phyloP scores from a whole-genome alignment of 2,797 vertebrate genomes.

The Sarcophilus harrisii region DNA sequence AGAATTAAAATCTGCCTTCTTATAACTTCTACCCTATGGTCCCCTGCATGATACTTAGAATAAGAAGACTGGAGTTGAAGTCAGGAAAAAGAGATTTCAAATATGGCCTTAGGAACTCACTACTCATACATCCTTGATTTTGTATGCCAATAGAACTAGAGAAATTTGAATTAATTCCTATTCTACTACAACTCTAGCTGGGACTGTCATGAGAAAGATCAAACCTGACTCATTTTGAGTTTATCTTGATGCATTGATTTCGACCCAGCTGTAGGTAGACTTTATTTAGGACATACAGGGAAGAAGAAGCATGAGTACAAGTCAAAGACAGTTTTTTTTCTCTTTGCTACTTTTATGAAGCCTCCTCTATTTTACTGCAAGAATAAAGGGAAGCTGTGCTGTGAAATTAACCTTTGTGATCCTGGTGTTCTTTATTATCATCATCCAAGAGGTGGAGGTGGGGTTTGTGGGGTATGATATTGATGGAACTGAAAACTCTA shows the following conservation, averaged over 20 bases:
- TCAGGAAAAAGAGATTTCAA: background rate
- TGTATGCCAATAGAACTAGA: background rate
- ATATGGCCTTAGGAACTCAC: background rate
- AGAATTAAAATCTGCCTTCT: background rate
- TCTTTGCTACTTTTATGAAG: background rate
- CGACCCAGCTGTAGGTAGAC: background rate
- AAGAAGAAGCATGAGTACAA: background rate
- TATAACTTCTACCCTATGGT: background rate
- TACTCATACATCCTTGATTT: background rate
- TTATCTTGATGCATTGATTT: background rate
- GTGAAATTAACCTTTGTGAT: background rate
- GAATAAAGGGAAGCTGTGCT: background rate
- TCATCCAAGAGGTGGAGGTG: background rate
- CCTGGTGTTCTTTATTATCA: background rate
- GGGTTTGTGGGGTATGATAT: background rate
- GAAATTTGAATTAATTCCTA: background rate
- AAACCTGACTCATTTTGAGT: background rate
- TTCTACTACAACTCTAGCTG: background rate
- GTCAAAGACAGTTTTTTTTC: background rate
- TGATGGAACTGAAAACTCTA: background rate
- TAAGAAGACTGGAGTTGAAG: background rate
- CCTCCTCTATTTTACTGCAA: background rate
- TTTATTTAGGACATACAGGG: background rate
- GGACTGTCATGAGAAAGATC: background rate
- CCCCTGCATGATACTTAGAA: background rate